phyloP scores from a whole-genome alignment of 1,140 invertebrate genomes.

The Chymomyza costata region DNA sequence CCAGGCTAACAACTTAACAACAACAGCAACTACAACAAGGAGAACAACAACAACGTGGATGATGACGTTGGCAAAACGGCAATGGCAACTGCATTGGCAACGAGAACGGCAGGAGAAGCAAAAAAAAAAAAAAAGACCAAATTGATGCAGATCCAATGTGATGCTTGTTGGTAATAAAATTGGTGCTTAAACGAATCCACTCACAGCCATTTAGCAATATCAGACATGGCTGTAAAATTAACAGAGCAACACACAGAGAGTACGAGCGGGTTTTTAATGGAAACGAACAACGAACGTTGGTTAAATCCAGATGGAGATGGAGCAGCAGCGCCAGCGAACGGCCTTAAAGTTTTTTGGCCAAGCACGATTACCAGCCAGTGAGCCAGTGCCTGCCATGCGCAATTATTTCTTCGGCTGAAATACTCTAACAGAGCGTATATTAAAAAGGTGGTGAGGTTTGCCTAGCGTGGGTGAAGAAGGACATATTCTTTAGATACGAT shows the following conservation, averaged over 20 bases:
- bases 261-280: too few species aligned
- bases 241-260: conserved; percentile 70
- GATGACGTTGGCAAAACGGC: background rate
- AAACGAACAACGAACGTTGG: conserved; percentile 31
- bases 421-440: too few species aligned
- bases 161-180: conserved; percentile 74
- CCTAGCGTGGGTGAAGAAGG: too few species aligned
- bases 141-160: conserved; percentile 68
- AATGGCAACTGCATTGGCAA: conserved; percentile 3
- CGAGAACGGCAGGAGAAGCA: conserved; percentile 12
- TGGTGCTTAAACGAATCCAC: conserved; percentile 75
- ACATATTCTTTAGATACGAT: too few species aligned
- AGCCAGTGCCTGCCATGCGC: conserved; percentile 45
- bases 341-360: conserved; percentile 35
- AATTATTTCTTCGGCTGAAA: conserved; percentile 63
- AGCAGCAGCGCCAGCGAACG: conserved; percentile 36
- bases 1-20: too few species aligned
- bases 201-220: conserved; percentile 75
- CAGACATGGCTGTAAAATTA: conserved; percentile 74
- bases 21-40: too few species aligned
- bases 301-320: conserved; percentile 6
- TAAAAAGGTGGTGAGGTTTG: too few species aligned
- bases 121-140: conserved; percentile 32
- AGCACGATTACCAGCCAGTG: background rate
- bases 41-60: background rate